These are phyloP conservation scores for Onthophagus taurus DNA, from an alignment of 1,140 invertebrate genomes.

Conservation along the genomic window DNA sequence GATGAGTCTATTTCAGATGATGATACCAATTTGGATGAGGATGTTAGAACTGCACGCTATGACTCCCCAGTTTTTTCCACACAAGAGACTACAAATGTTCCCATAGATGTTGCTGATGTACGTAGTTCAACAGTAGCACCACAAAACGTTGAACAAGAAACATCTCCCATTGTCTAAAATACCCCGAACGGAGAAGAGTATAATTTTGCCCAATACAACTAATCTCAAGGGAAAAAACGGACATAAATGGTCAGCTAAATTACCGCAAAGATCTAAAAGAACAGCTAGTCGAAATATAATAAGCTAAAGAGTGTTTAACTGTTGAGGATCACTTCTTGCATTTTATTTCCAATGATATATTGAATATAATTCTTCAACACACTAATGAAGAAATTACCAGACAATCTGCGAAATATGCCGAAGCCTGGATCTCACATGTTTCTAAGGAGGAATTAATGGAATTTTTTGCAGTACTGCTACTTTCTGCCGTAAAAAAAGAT, in stretches of 20 bases:
- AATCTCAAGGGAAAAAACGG: slow-evolving; percentile 17
- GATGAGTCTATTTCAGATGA: too few species aligned
- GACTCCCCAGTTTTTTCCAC: too few species aligned
- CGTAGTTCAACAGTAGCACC: too few species aligned
- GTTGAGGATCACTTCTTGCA: slow-evolving; percentile 8
- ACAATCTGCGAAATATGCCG: slow-evolving; percentile 12
- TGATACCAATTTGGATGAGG: too few species aligned
- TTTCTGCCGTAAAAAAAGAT: slow-evolving; percentile 24
- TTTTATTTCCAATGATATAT: slow-evolving; percentile 14
- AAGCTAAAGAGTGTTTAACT: slow-evolving; percentile 4
- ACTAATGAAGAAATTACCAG: slow-evolving; percentile 16
- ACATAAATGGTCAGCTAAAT: slow-evolving; percentile 16
- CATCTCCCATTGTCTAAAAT: too few species aligned
- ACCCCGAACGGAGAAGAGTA: too few species aligned
- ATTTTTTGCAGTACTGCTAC: slow-evolving; percentile 22
- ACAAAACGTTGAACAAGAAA: too few species aligned
- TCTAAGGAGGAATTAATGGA: slow-evolving; percentile 19
- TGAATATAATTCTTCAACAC: slow-evolving; percentile 15
- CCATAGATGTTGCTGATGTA: too few species aligned
- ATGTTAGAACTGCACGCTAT: too few species aligned
- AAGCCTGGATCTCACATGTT: slow-evolving; percentile 1
- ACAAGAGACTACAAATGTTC: too few species aligned
- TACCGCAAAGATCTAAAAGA: slow-evolving; percentile 13
- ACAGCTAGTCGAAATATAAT: slow-evolving; percentile 13
- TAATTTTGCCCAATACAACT: neutral